Evolutionary conservation across 2,113 vertebrate species (phyloP).

Genomic region (Galbula dea): DNA sequence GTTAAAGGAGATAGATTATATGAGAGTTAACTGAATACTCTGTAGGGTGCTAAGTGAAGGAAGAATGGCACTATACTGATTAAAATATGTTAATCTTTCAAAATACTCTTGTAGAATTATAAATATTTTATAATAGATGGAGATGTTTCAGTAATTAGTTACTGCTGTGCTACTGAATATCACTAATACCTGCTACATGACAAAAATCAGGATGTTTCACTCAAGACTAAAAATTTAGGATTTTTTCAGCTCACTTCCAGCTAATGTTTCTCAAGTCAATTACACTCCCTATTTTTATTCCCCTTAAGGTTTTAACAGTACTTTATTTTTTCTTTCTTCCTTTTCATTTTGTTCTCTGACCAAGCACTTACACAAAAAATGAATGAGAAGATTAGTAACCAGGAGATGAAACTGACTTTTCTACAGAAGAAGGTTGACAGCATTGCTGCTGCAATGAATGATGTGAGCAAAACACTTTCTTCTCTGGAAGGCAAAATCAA

Average conservation of each 20-base stretch:
- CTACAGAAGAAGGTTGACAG: slow-evolving; percentile 75
- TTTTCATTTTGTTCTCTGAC: background rate
- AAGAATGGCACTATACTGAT: background rate
- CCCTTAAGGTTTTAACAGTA: background rate
- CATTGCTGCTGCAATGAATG: slow-evolving; percentile 61
- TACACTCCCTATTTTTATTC: background rate
- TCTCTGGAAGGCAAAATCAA: slow-evolving; percentile 78
- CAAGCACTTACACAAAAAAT: slow-evolving; percentile 71
- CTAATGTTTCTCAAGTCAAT: background rate
- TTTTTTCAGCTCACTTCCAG: background rate
- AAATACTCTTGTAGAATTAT: background rate
- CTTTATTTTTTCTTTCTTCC: background rate
- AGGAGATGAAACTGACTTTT: slow-evolving; percentile 69
- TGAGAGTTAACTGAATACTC: background rate
- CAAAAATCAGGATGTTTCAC: slow-evolving; percentile 3
- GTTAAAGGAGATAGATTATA: background rate
- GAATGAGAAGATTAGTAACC: slow-evolving; percentile 68
- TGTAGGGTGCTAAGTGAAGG: background rate
- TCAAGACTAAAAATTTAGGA: background rate
- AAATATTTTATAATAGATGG: slow-evolving; percentile 32
- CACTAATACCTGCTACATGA: background rate
- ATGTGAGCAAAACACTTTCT: slow-evolving; percentile 54
- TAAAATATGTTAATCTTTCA: slow-evolving; percentile 37
- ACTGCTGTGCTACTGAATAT: slow-evolving; percentile 8
- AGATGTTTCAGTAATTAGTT: slow-evolving; percentile 29